phyloP scores from a whole-genome alignment of 2,888 invertebrate species.

The Cabera pusaria region DNA sequence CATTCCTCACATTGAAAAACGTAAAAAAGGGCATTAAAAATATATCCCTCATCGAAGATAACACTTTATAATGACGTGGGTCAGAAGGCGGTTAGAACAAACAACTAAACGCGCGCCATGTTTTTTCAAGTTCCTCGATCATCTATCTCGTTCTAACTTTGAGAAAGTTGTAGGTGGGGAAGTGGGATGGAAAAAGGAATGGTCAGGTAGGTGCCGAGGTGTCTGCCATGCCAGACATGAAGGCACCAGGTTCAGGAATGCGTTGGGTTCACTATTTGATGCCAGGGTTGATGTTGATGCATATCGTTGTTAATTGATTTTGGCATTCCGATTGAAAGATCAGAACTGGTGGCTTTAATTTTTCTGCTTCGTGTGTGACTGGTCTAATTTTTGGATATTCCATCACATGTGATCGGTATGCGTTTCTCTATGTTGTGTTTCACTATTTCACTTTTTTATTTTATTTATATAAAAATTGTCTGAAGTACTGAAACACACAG shows the following conservation, averaged over 20 bases:
- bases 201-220: conserved; percentile 75
- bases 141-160: conserved; percentile 32
- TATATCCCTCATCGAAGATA: conserved; percentile 78
- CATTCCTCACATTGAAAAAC: conserved; percentile 72
- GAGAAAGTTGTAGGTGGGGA: conserved; percentile 3
- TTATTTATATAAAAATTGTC: too few species aligned
- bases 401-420: too few species aligned
- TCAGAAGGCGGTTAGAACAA: conserved; percentile 81
- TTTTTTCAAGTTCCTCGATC: conserved; percentile 48
- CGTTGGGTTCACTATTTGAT: conserved; percentile 39
- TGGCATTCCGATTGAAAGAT: conserved; percentile 23
- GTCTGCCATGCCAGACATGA: conserved; percentile 73
- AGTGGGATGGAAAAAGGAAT: conserved; percentile 52
- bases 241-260: conserved; percentile 66
- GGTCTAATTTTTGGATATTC: too few species aligned
- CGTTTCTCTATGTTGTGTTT: too few species aligned
- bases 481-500: too few species aligned
- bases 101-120: conserved; percentile 51
- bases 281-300: conserved; percentile 7
- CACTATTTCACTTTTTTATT: too few species aligned
- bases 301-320: conserved; percentile 31
- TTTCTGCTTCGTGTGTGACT: too few species aligned
- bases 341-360: too few species aligned
- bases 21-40: conserved; percentile 69
- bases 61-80: conserved; percentile 81